Evolutionary conservation across 2,888 invertebrate genomes (phyloP), one percentile per base, ranked within the genome.

Genomic region (Stenchaetothrips biformis): DNA sequence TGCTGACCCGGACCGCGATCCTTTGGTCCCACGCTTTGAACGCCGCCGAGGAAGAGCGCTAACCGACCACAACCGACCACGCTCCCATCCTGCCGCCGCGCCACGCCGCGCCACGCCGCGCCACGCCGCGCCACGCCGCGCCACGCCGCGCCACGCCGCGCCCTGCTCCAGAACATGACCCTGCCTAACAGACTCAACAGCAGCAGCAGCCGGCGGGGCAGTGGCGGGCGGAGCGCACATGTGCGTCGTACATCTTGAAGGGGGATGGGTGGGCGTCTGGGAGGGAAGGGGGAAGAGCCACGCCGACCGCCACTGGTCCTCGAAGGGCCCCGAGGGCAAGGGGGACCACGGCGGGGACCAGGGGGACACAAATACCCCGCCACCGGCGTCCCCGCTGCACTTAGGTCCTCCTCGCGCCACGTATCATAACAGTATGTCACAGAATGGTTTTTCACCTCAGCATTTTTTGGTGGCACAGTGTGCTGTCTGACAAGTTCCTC

Each of bases 101-200:
- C 37, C 37, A 37, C 37, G 37, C 53, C 53, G 13, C 53, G 16
- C 53, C 53, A 13, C 53, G 16, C 16, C 16, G n/a, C n/a, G n/a
- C 53, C 53, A 18, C 53, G 16, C 53, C 53, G 53, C 53, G 16
- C 16, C 16, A 16, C 7, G 13, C 53, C 7, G 53, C 37, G 37
- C 2, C 37, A 4, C 37, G 37, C 37, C 37, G 4, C 37, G 37
- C 53, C 53, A 18, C 53, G 16, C 53, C 53, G 53, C 53, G 16
- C 16, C 16, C 18, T 25, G 67, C 67, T 74, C 67, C 67, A 74
- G 67, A 74, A 74, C 67, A 74, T 74, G 67, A 74, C 67, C 67
- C 67, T 25, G 67, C 67, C 67, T 74, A 74, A 74, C 67, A 25
- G 67, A 7, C 67, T 21, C 21, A 25, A 25, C 67, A 25, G 67